These are phyloP conservation scores for Erinaceus europaeus DNA, from an alignment of 2,113 vertebrate genomes.

Conservation along the genomic window DNA sequence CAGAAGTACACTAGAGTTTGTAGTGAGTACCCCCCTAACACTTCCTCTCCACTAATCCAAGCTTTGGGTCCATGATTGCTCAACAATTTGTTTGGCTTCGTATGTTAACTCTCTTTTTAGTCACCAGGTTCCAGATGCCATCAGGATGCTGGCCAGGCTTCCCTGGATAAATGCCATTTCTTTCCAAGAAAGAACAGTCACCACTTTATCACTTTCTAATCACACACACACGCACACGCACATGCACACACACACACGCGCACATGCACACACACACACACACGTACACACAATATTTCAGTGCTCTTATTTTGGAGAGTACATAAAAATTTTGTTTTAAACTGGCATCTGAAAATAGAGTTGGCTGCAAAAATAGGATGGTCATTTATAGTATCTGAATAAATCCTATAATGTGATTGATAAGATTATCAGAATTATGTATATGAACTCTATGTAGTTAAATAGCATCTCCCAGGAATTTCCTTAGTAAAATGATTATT, in stretches of 20 bases:
- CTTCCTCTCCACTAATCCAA: too few species aligned
- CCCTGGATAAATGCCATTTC: background rate
- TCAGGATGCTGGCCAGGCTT: too few species aligned
- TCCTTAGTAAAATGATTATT: background rate
- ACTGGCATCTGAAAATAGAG: background rate
- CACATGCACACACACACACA: background rate
- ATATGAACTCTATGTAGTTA: background rate
- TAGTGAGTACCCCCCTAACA: too few species aligned
- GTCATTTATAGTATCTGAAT: too few species aligned
- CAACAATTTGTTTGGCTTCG: too few species aligned
- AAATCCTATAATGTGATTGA: background rate
- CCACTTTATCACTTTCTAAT: background rate
- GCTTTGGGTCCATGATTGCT: too few species aligned
- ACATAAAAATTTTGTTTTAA: background rate
- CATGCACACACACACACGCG: background rate
- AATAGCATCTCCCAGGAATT: background rate
- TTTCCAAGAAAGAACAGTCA: background rate
- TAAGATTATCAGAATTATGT: background rate
- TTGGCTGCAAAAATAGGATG: too few species aligned
- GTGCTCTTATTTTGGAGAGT: background rate
- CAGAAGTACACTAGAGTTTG: too few species aligned
- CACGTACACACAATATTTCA: background rate
- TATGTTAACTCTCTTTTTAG: too few species aligned
- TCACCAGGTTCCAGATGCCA: too few species aligned
- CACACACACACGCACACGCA: too few species aligned